Evolutionary conservation across 2,113 vertebrate genomes (phyloP).

Genomic region (Elephas maximus): DNA sequence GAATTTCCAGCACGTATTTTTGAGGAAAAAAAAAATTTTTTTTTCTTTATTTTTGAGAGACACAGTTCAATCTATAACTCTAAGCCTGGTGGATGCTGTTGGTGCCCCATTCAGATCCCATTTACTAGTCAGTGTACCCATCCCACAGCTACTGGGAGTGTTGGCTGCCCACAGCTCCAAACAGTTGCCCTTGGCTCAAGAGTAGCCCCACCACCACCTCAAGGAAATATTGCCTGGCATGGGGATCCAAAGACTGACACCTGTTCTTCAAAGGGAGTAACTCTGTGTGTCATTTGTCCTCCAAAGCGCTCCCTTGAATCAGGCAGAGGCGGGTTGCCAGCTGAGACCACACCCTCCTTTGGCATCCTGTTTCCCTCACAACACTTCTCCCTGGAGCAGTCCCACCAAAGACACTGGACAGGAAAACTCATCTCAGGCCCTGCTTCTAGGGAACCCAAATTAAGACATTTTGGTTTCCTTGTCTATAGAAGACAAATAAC

Average conservation of each 20-base stretch:
- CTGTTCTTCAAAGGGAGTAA: neutral
- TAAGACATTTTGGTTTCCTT: neutral
- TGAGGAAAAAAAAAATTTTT: too few species aligned
- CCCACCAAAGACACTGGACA: neutral
- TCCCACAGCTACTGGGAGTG: neutral
- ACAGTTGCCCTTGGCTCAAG: neutral
- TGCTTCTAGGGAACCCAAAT: neutral
- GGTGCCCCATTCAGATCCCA: neutral
- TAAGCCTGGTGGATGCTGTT: neutral
- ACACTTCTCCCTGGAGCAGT: neutral
- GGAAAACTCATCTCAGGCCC: neutral
- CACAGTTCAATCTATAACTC: neutral
- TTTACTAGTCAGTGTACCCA: neutral
- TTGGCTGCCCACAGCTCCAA: neutral
- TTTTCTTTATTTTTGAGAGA: too few species aligned
- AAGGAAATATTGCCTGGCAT: neutral
- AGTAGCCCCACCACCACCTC: neutral
- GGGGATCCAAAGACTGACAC: neutral
- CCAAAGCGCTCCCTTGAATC: neutral
- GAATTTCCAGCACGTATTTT: too few species aligned
- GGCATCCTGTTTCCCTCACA: neutral
- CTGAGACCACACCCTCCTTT: neutral
- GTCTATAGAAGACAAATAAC: neutral
- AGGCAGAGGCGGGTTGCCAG: neutral
- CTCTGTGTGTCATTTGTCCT: neutral